Conservation (phyloP, 2,113 vertebrate genomes). For the Reinhardtius hippoglossoides region DNA sequence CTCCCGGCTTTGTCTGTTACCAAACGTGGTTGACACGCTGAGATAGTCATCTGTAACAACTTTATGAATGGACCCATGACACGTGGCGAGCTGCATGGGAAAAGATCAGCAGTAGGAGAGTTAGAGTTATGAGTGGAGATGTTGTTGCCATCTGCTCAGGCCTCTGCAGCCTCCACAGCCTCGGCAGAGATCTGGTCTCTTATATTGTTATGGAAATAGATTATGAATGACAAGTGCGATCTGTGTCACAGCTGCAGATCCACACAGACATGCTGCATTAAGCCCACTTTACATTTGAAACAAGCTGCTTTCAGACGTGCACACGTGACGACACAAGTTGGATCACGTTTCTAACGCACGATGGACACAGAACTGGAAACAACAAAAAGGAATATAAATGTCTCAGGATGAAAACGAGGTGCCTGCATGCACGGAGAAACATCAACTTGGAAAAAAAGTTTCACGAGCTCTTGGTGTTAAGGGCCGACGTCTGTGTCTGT, state of each 20-base stretch:
- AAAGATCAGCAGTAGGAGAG: conserved; percentile 41
- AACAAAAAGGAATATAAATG: too few relatives aligned
- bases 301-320: background rate
- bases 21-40: conserved; percentile 31
- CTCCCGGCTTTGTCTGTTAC: conserved; percentile 42
- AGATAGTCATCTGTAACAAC: conserved; percentile 71
- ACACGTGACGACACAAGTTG: background rate
- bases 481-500: too few relatives aligned
- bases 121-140: conserved; percentile 45
- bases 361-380: too few relatives aligned
- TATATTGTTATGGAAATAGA: conserved; percentile 6
- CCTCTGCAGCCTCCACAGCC: conserved; percentile 10
- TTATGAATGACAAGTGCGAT: conserved; percentile 5
- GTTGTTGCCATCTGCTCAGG: conserved; percentile 65
- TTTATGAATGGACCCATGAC: conserved; percentile 52
- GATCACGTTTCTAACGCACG: too few relatives aligned
- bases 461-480: too few relatives aligned
- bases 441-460: too few relatives aligned
- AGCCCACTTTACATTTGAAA: background rate
- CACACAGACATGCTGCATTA: background rate
- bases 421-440: too few relatives aligned
- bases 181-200: conserved; percentile 13
- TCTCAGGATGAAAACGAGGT: too few relatives aligned
- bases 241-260: background rate
- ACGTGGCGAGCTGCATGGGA: conserved; percentile 47